These are phyloP conservation scores for Pollachius pollachius DNA, from an alignment of 2,113 vertebrate genomes.

Conservation along the genomic window DNA sequence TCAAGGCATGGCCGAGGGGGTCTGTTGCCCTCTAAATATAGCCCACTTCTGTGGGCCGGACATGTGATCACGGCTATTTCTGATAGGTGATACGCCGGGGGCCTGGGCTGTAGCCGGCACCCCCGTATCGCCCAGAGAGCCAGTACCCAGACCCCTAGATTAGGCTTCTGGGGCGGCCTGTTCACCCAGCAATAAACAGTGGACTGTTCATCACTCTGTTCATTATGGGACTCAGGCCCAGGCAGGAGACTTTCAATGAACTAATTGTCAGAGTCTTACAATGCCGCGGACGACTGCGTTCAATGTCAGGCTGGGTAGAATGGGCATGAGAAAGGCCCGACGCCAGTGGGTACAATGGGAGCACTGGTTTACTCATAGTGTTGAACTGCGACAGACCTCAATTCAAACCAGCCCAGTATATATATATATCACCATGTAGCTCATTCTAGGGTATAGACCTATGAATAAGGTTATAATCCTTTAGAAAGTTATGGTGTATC, in stretches of 20 bases:
- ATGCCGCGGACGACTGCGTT: neutral
- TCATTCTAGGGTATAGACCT: too few relatives aligned
- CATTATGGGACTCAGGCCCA: conserved; percentile 27
- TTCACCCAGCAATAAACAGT: conserved; percentile 29
- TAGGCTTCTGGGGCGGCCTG: conserved; percentile 26
- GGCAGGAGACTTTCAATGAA: conserved; percentile 8
- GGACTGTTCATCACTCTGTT: conserved; percentile 31
- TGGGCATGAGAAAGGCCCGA: neutral
- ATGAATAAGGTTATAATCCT: too few relatives aligned
- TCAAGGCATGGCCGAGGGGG: conserved; percentile 42
- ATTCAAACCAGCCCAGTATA: too few relatives aligned
- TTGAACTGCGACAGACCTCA: too few relatives aligned
- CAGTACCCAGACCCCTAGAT: conserved; percentile 41
- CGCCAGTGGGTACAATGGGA: too few relatives aligned
- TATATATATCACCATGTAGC: too few relatives aligned
- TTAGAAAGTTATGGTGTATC: too few relatives aligned
- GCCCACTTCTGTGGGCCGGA: conserved; percentile 54
- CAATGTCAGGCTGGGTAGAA: neutral
- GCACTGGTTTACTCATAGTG: too few relatives aligned
- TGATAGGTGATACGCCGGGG: conserved; percentile 62
- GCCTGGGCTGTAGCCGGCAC: conserved; percentile 58
- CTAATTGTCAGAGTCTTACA: too few relatives aligned
- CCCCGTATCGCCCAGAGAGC: conserved; percentile 60
- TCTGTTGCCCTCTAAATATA: conserved; percentile 64
- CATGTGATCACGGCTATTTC: conserved; percentile 77